These are phyloP conservation scores for Glyphotaelius pellucidus DNA, from an alignment of 2,888 invertebrate genomes.

Conservation along the genomic window DNA sequence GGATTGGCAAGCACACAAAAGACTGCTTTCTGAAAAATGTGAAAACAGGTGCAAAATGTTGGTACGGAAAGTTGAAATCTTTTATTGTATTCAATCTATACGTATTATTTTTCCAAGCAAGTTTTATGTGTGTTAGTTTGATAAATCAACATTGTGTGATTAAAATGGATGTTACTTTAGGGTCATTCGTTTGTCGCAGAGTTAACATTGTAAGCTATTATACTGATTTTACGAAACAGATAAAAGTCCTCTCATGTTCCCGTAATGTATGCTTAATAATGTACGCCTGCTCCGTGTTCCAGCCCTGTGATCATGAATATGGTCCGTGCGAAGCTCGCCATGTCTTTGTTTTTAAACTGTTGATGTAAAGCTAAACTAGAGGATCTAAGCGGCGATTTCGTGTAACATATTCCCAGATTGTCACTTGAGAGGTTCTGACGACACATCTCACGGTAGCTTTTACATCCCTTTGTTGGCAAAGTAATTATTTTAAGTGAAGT, in stretches of 20 bases:
- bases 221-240: neutral
- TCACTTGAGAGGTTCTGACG: constrained; percentile 49
- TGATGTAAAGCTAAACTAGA: neutral
- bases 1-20: too few relatives aligned
- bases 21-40: too few relatives aligned
- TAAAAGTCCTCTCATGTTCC: neutral
- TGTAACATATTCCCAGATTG: constrained; percentile 45
- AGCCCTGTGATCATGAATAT: neutral
- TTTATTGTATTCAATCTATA: too few relatives aligned
- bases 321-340: neutral
- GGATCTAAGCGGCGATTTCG: neutral
- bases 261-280: neutral
- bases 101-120: neutral
- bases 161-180: neutral
- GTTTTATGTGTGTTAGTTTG: neutral
- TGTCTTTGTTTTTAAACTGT: constrained; percentile 5
- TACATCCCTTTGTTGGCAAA: constrained; percentile 52
- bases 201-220: neutral
- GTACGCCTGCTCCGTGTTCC: neutral
- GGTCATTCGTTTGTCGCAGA: neutral
- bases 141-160: neutral
- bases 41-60: too few relatives aligned
- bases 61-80: too few relatives aligned
- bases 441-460: constrained; percentile 40
- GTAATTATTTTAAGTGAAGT: constrained; percentile 59